Evolutionary conservation across 1,140 invertebrate species (phyloP).

Genomic region (Leptinotarsa texana): DNA sequence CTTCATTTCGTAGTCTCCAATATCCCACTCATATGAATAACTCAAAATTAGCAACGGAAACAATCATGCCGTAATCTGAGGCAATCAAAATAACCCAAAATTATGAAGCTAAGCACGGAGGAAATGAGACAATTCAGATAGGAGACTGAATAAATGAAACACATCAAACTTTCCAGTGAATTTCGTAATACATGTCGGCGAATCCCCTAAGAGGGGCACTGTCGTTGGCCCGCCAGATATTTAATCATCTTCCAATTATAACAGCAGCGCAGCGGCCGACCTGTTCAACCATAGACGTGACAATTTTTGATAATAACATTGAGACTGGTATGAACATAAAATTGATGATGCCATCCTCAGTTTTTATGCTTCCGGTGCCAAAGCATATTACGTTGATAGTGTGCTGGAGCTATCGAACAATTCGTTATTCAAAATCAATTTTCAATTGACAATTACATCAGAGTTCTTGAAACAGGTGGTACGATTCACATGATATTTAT

Average conservation of each 20-base stretch:
- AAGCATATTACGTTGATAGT: no score
- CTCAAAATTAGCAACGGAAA: no score
- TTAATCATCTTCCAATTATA: constrained; percentile 29
- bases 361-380: no score
- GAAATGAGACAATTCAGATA: not conserved
- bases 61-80: not conserved
- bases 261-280: constrained; percentile 21
- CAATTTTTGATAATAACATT: not conserved
- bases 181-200: constrained; percentile 15
- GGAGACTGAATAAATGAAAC: not conserved
- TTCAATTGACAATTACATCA: no score
- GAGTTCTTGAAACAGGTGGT: no score
- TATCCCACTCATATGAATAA: no score
- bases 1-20: no score
- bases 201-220: constrained; percentile 18
- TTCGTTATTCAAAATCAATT: no score
- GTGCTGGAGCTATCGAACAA: no score
- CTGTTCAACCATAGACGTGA: constrained; percentile 13
- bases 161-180: constrained; percentile 8
- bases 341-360: no score
- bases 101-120: not conserved
- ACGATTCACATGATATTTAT: no score
- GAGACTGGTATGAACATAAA: not conserved
- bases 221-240: constrained; percentile 24
- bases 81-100: not conserved